Evolutionary conservation across 2,797 vertebrate genomes (phyloP).

Genomic region (Chelidonichthys spinosus): DNA sequence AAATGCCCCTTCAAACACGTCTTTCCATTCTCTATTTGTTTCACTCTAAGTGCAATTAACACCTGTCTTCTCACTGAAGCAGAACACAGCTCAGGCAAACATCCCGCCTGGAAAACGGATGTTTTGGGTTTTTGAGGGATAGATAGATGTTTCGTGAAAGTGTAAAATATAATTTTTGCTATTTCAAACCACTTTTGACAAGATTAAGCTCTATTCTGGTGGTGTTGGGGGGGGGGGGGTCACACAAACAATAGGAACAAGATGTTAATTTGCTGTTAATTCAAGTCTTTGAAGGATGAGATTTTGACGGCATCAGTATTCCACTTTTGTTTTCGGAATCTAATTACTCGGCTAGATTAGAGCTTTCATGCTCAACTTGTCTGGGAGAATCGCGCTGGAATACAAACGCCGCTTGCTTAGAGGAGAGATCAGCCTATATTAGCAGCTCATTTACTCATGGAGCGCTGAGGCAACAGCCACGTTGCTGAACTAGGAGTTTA

Average conservation of each 20-base stretch:
- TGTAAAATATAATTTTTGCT: constrained; percentile 16
- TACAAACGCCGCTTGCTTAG: constrained; percentile 62
- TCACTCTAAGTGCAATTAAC: constrained; percentile 35
- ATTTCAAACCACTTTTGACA: constrained; percentile 41
- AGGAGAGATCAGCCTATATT: constrained; percentile 72
- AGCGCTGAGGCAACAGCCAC: constrained; percentile 61
- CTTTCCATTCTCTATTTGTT: constrained; percentile 20
- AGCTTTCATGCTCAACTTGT: constrained; percentile 79
- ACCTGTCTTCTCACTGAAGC: constrained; percentile 10
- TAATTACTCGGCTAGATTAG: constrained; percentile 78
- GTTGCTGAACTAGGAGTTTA: constrained; percentile 55
- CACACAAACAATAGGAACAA: constrained; percentile 64
- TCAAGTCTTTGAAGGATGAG: constrained; percentile 67
- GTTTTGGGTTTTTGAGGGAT: constrained; percentile 34
- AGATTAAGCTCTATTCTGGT: constrained; percentile 35
- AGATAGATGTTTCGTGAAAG: constrained; percentile 26
- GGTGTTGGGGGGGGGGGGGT: too few relatives aligned
- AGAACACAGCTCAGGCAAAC: constrained; percentile 11
- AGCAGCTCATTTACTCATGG: constrained; percentile 73
- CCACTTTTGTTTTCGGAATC: constrained; percentile 74
- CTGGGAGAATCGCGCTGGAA: constrained; percentile 67
- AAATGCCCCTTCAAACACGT: constrained; percentile 4
- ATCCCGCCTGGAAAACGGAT: constrained; percentile 10
- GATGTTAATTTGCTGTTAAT: constrained; percentile 77
- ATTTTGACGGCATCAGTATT: constrained; percentile 76